Evolutionary conservation across 2,113 vertebrate genomes (phyloP).

Genomic region (Leucopternis melanops): DNA sequence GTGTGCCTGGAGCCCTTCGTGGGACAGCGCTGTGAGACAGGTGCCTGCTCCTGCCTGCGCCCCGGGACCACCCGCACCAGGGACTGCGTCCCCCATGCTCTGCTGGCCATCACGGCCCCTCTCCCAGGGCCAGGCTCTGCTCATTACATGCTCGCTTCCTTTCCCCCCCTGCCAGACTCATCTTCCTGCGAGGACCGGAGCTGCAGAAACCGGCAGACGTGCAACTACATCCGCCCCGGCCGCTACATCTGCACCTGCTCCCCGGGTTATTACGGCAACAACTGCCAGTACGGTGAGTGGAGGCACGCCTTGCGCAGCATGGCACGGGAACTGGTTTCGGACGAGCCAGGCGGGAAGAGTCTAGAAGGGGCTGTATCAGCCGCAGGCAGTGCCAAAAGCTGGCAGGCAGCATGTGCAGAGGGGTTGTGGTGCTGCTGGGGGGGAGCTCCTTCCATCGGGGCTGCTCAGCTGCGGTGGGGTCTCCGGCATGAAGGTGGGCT

Average conservation of each 20-base stretch:
- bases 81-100: not conserved
- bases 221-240: constrained; percentile 67
- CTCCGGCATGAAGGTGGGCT: not conserved
- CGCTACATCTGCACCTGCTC: constrained; percentile 76
- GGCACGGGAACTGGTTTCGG: not conserved
- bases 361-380: not conserved
- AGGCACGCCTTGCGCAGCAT: fast-evolving
- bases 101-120: not conserved
- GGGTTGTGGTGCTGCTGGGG: fast-evolving
- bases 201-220: constrained; percentile 68
- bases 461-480: fast-evolving
- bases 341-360: not conserved
- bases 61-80: fast-evolving
- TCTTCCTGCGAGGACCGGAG: constrained; percentile 61
- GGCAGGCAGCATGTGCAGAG: fast-evolving
- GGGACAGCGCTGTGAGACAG: constrained; percentile 86
- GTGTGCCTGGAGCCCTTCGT: constrained; percentile 77
- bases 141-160: not conserved
- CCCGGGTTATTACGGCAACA: constrained; percentile 74
- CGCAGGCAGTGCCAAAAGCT: not conserved
- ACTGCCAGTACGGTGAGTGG: constrained; percentile 77
- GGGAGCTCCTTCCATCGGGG: not conserved
- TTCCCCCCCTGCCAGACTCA: not conserved
- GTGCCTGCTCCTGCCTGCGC: constrained; percentile 51
- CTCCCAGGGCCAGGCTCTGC: not conserved